Evolutionary conservation across 2,113 vertebrate species (phyloP).

Genomic region (Colistium nudipinnis): DNA sequence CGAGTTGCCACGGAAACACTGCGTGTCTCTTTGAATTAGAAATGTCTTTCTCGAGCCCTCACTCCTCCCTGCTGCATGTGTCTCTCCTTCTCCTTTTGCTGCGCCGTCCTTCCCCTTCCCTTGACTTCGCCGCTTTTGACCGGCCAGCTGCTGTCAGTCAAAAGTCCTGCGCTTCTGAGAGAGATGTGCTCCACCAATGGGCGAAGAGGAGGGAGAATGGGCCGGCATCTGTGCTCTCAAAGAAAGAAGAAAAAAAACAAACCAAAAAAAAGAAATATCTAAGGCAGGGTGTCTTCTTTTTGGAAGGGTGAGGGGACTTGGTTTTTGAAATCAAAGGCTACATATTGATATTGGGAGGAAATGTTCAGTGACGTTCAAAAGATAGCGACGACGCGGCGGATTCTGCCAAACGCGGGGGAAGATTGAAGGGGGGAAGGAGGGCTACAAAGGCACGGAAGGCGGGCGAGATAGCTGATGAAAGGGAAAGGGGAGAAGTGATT

Average conservation of each 20-base stretch:
- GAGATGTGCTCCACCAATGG: constrained; percentile 42
- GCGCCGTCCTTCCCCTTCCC: constrained; percentile 46
- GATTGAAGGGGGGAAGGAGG: constrained; percentile 47
- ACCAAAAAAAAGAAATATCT: not conserved
- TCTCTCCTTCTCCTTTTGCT: constrained; percentile 51
- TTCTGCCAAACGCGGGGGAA: constrained; percentile 44
- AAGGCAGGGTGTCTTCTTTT: constrained; percentile 20
- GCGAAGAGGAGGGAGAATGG: constrained; percentile 27
- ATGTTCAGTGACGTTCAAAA: constrained; percentile 56
- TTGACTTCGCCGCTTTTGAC: constrained; percentile 66
- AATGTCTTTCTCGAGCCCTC: constrained; percentile 77
- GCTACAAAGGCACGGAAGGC: constrained; percentile 26
- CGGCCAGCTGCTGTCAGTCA: constrained; percentile 79
- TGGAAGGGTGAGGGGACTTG: not conserved
- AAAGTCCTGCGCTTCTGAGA: constrained; percentile 41
- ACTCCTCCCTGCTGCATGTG: constrained; percentile 32
- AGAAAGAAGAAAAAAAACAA: no score
- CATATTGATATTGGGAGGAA: constrained; percentile 50
- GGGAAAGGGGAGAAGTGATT: constrained; percentile 58
- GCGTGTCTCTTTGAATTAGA: constrained; percentile 85
- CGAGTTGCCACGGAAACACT: constrained; percentile 86
- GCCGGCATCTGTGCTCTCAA: constrained; percentile 42
- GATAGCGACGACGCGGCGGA: constrained; percentile 66
- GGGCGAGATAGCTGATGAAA: constrained; percentile 60
- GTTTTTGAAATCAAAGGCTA: constrained; percentile 44